Evolutionary conservation across 2,797 vertebrate genomes (phyloP).

Genomic region (Corythornis leucogaster): DNA sequence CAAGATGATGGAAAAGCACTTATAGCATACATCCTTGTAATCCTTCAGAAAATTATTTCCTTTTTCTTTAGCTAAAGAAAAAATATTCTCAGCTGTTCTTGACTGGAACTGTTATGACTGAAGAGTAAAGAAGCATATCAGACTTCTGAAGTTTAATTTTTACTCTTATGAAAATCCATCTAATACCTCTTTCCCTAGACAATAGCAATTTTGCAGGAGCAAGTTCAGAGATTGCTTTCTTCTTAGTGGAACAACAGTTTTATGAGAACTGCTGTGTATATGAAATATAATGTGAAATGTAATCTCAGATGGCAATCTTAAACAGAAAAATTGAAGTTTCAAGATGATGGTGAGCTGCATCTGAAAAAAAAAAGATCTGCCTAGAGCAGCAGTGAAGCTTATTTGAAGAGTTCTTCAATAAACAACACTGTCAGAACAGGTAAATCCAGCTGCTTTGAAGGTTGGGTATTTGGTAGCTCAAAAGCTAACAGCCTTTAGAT

Average conservation of each 20-base stretch:
- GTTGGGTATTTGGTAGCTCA: neutral
- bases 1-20: neutral
- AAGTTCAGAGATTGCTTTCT: neutral
- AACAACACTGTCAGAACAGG: neutral
- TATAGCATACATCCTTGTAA: neutral
- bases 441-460: neutral
- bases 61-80: neutral
- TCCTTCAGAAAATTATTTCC: neutral
- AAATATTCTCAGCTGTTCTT: neutral
- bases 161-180: neutral
- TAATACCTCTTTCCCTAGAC: neutral
- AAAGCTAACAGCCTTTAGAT: neutral
- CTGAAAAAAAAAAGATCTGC: neutral
- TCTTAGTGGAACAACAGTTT: neutral
- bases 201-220: neutral
- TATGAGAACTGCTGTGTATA: neutral
- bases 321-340: neutral
- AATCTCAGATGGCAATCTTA: neutral
- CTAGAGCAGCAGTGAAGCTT: neutral
- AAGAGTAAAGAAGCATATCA: neutral
- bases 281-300: neutral
- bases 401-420: neutral
- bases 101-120: neutral
- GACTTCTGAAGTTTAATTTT: neutral
- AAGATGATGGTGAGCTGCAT: neutral